Evolutionary conservation across 2,888 invertebrate species (phyloP), one percentile per base, ranked within the genome.

Genomic region (Nymphalis urticae): DNA sequence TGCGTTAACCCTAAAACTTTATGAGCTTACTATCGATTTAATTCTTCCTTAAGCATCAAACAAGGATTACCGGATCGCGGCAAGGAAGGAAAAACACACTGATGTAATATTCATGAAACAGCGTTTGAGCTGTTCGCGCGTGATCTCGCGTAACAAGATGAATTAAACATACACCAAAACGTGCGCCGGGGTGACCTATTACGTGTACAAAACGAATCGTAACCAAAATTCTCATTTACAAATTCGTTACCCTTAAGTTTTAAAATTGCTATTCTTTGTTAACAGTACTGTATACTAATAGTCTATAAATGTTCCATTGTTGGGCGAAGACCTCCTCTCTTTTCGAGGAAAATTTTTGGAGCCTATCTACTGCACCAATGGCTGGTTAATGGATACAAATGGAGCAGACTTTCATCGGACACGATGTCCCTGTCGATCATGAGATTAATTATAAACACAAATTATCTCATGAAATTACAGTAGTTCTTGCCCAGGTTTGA

Each of bases 71-170:
- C 4, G 48, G 19, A 19, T 42, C 32, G 27, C 50, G 50, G 19
- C 60, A 61, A 56, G 54, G 42, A 61, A 66, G 60, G 51, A 47
- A 66, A 27, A 47, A 63, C 48, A 56, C 48, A 42, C 61, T 69
- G 54, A 59, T 72, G 64, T 67, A 65, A 72, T 69, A 69, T 72
- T 65, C 69, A 72, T 68, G 72, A 54, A 19, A 53, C 32, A 32
- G 32, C 54, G 62, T 60, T 69, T 24, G 53, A 69, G 21, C 63
- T 66, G 62, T 66, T 67, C 68, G 72, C 68, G 60, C 71, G 68
- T 70, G 70, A 71, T 66, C 64, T 60, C 68, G 69, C 68, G 54
- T 66, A 72, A 74, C 68, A 54, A 71, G 64, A 72, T 69, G 70
- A 68, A 70, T 70, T 72, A 69, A 65, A 68, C 69, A 70, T 64